phyloP scores from a whole-genome alignment of 1,140 invertebrate species.

The Diuraphis noxia region DNA sequence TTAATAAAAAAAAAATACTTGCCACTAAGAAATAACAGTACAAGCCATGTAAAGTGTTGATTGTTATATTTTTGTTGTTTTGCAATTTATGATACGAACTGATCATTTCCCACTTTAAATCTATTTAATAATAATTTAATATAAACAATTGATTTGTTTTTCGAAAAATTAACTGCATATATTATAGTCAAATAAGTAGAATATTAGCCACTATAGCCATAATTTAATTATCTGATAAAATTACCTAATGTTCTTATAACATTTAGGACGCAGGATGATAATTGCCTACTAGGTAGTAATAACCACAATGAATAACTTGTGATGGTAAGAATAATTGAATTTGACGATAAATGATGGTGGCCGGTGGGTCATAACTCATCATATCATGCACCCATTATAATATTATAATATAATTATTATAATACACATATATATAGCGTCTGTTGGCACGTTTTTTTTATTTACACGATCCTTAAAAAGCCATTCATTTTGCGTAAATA shows the following conservation, averaged over 20 bases:
- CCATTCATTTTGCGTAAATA: neutral
- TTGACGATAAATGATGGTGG: neutral
- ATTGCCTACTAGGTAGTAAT: neutral
- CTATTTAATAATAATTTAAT: neutral
- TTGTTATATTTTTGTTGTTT: neutral
- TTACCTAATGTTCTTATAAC: neutral
- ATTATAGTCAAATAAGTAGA: no score
- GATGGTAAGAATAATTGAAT: neutral
- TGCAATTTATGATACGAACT: neutral
- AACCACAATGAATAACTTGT: neutral
- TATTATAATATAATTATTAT: neutral
- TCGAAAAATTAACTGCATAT: no score
- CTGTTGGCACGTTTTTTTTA: neutral
- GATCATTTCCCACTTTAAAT: neutral
- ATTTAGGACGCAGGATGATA: neutral
- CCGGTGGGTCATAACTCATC: neutral
- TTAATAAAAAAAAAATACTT: neutral
- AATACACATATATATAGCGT: neutral
- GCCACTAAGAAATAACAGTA: neutral
- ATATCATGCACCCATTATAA: neutral
- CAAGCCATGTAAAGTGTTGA: neutral
- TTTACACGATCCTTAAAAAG: neutral
- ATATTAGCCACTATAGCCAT: no score
- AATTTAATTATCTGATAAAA: neutral
- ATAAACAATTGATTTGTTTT: no score